Base-by-base conservation (phyloP, 2,888 invertebrate species). In the Rhaphigaster nebulosa region DNA sequence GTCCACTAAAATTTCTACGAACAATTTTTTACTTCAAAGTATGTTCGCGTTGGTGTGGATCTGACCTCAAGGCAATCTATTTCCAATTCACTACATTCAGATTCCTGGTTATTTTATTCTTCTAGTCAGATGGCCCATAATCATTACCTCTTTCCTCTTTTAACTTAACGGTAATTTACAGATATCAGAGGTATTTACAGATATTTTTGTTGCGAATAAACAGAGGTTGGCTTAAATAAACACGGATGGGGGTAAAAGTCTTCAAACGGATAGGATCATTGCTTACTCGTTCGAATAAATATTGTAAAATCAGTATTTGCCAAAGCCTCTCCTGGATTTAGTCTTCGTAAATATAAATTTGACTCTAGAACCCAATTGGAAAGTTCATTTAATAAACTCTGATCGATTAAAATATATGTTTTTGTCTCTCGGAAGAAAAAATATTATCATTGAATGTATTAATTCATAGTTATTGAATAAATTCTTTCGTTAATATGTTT, bases 241-340 rank as follows among this genome's bases (percentile, higher is more conserved):
- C 70, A 38, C 38, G 34, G 23, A 20, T 38, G 20, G 6, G 5
- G 34, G 20, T 38, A 20, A 18, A 29, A 76, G 70, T 76, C 70
- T 76, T 76, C 70, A 76, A 76, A 34, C 70, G 34, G 20, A 70
- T 34, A 34, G 70, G 20, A 34, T 38, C 70, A 38, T 20, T 0
- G 29, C 29, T 65, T 65, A 29, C 29, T 65, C 65, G 29, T 38
- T 65, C 29, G 29, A 29, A 65, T 65, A 65, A 65, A 70, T 70
- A 70, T 70, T 38, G 70, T 38, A 76, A 65, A 65, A 65, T 65
- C 65, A 65, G 20, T 38, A 76, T 76, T 76, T 38, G 20, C 70
- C 34, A 38, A 20, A 38, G 18, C 29, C 34, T 23, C 8, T 76
- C 15, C 20, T 76, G 8, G 20, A 38, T 76, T 76, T 38, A 76